Percentiles rank a stretch among this genome's conserved stretches.
These are phyloP conservation scores for Pectinophora gossypiella DNA, from an alignment of 1,140 invertebrate genomes.

Conservation along the genomic window DNA sequence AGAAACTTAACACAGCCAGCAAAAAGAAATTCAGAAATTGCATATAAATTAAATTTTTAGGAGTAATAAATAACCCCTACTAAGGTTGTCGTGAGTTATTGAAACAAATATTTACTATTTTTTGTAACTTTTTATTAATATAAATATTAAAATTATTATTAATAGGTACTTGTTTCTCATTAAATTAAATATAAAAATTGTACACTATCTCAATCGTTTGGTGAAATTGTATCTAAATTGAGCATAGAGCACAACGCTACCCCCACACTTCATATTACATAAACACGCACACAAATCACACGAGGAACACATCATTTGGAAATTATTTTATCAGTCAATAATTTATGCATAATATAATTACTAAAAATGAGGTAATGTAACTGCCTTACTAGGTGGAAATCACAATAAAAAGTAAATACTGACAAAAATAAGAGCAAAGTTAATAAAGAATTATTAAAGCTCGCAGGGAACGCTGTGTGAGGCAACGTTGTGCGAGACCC, in stretches of 20 bases:
- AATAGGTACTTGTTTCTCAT: constrained; percentile 71
- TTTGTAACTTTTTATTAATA: constrained; percentile 68
- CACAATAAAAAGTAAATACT: constrained; percentile 66
- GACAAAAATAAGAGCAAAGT: constrained; percentile 52
- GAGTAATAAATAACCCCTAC: too few relatives aligned
- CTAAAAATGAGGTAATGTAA: constrained; percentile 66
- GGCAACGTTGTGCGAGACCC: constrained; percentile 63
- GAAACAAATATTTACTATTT: constrained; percentile 52
- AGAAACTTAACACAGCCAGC: too few relatives aligned
- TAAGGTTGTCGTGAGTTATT: too few relatives aligned
- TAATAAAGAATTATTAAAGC: constrained; percentile 29
- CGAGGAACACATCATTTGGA: constrained; percentile 68
- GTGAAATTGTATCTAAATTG: constrained; percentile 73
- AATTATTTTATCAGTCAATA: constrained; percentile 72
- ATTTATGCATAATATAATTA: constrained; percentile 62
- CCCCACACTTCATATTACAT: constrained; percentile 47
- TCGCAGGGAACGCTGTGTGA: constrained; percentile 53
- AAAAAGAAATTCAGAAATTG: too few relatives aligned
- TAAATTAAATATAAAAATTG: constrained; percentile 71
- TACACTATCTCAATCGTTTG: constrained; percentile 70
- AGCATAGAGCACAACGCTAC: constrained; percentile 73
- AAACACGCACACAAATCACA: constrained; percentile 58
- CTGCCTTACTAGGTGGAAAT: constrained; percentile 63
- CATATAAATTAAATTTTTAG: too few relatives aligned
- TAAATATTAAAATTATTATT: constrained; percentile 74